Percentiles rank a stretch among this genome's conserved stretches.
These are phyloP conservation scores for Muraenolepis orangiensis DNA, from an alignment of 2,797 vertebrate species.

Conservation along the genomic window DNA sequence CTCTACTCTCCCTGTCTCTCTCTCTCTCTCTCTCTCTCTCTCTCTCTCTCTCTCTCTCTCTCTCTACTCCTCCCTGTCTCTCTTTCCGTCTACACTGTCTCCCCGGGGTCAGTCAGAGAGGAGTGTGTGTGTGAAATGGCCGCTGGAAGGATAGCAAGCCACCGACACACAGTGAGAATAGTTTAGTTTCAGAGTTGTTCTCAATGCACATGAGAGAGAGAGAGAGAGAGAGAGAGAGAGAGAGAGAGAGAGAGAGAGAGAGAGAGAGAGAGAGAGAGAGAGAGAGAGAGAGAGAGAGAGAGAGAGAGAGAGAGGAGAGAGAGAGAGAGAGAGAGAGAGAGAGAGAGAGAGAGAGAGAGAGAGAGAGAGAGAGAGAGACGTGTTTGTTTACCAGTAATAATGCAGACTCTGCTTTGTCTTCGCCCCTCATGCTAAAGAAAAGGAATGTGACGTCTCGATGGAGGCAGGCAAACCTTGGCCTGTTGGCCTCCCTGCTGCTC, in stretches of 20 bases:
- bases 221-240: not conserved
- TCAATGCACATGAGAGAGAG: not conserved
- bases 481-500: too few species aligned
- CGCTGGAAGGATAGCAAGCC: constrained; percentile 5
- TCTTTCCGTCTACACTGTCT: constrained; percentile 64
- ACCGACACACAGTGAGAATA: not conserved
- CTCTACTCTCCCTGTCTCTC: constrained; percentile 5
- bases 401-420: not conserved
- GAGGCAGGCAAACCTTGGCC: not conserved
- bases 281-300: not conserved
- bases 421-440: not conserved
- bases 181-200: not conserved
- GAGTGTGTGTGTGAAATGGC: constrained; percentile 47
- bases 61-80: constrained; percentile 67
- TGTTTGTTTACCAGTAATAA: not conserved
- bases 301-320: too few species aligned
- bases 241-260: not conserved
- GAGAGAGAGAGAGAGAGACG: not conserved
- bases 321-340: not conserved
- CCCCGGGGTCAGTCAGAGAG: constrained; percentile 51
- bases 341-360: not conserved
- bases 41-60: constrained; percentile 59
- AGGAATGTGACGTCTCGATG: not conserved
- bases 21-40: constrained; percentile 4
- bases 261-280: not conserved